Evolutionary conservation across 2,113 vertebrate species (phyloP), one percentile per base, ranked within the genome.

Genomic region (Barbus barbus): DNA sequence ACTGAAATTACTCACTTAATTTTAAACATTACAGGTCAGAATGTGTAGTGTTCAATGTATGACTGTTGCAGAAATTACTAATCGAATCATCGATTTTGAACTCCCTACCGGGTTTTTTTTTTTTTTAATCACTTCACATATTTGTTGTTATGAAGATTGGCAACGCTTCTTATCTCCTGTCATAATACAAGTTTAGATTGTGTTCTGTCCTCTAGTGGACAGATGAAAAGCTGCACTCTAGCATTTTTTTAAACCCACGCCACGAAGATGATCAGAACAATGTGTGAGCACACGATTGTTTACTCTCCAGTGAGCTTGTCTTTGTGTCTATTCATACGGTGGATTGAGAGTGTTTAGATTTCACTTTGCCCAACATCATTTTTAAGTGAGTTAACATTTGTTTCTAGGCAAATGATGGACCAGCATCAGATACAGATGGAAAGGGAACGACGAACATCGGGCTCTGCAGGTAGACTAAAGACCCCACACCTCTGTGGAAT

Each of bases 391-490:
- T 69, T 26, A 58, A 22, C 9, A 33, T 69, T 60, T 83, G 41
- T 65, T 93, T 92, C 36, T 90, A 99, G 97, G 93, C 96, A 96
- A 93, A 95, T 98, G 94, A 96, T 98, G 97, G 97, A 98, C 90
- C 97, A 96, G 87, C 96, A 96, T 90, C 95, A 96, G 90, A 95
- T 96, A 88, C 97, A 98, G 87, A 97, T 98, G 89, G 96, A 97
- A 89, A 93, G 98, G 86, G 97, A 99, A 93, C 95, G 97, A 89
- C 96, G 97, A 79, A 95, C 96, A 8, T 98, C 97, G 5, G 96
- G 96, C 88, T 96, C 93, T n/a, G 86, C 96, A 94, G 96, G 96
- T 94, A 94, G 36, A 44, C 22, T 9, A 60, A 65, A 0, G 93
- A 82, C 18, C 3, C 18, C 24, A 65, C 22, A 63, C 38, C 78